Base-by-base conservation (phyloP, 2,797 vertebrate species). In the Astyanax mexicanus region DNA sequence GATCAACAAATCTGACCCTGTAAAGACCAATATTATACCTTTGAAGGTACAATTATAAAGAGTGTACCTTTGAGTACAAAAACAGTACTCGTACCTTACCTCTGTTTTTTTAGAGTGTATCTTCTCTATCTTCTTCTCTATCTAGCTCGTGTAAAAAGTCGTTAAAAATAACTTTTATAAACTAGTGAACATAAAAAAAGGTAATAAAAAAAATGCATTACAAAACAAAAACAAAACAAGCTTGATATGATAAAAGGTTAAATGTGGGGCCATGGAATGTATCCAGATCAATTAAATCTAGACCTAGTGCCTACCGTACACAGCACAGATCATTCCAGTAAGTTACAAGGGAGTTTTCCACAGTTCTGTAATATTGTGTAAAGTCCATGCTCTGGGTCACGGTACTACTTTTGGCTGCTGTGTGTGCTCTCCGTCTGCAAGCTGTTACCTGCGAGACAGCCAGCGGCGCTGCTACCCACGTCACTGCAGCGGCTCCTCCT, bases 401-500 rank as follows among this genome's bases (percentile, higher is more conserved):
- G 61, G 19, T 38, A 44, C 8, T 15, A 10, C 52, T n/a, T 27
- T 29, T 17, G 27, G 12, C 13, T 35, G 45, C 37, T 17, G 17
- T 9, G 9, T 17, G 17, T 9, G 9, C 55, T 51, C 44, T 52
- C 49, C 65, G 81, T 74, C 72, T 84, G 77, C 82, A 83, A 81
- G 83, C 72, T 69, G 74, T 83, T 84, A 81, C 84, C 81, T 84
- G 84, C 44, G 40, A 78, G 73, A 52, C 49, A 23, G 74, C 80
- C 79, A 32, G 23, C 7, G 72, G 80, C 72, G 51, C 10, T 1
- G 10, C 21, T 60, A 78, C 23, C 21, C 51, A 71, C 79, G 75
- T 86, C 81, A 84, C 61, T 35, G 15, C 32, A 27, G n/a, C 4
- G 21, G 60, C 35, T 76, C 40, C 77, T 52, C 55, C 66, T 23